Percentiles rank a stretch among this genome's conserved stretches.
These are phyloP conservation scores for Mustela nigripes DNA, from an alignment of 2,113 vertebrate genomes.

Conservation along the genomic window DNA sequence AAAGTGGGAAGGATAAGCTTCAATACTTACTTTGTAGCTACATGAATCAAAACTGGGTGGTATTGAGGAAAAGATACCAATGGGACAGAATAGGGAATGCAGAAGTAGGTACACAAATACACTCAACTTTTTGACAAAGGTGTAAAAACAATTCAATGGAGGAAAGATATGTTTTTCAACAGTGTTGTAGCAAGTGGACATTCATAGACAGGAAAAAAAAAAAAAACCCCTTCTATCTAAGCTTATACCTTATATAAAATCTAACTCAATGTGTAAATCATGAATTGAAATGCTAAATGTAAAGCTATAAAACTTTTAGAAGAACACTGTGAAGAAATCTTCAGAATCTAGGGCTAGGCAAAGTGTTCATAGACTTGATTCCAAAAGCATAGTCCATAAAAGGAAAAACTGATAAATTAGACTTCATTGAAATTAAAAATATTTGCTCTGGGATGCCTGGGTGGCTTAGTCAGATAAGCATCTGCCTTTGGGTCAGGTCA, in stretches of 20 bases:
- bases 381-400: not conserved
- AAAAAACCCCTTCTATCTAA: not conserved
- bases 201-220: not conserved
- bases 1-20: not conserved
- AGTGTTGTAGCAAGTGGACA: not conserved
- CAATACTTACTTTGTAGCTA: not conserved
- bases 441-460: no score
- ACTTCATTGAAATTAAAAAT: not conserved
- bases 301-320: not conserved
- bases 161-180: not conserved
- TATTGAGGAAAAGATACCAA: not conserved
- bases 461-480: no score
- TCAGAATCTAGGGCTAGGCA: not conserved
- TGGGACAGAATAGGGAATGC: not conserved
- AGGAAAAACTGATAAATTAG: not conserved
- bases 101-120: not conserved
- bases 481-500: no score
- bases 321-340: not conserved
- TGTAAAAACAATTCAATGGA: not conserved
- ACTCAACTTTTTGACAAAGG: not conserved
- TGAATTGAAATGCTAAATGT: constrained; percentile 5
- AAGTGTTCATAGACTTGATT: not conserved
- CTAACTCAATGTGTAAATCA: not conserved
- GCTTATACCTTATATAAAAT: not conserved
- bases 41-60: not conserved